phyloP scores from a whole-genome alignment of 2,888 invertebrate species.

The Chelonus formosanus region DNA sequence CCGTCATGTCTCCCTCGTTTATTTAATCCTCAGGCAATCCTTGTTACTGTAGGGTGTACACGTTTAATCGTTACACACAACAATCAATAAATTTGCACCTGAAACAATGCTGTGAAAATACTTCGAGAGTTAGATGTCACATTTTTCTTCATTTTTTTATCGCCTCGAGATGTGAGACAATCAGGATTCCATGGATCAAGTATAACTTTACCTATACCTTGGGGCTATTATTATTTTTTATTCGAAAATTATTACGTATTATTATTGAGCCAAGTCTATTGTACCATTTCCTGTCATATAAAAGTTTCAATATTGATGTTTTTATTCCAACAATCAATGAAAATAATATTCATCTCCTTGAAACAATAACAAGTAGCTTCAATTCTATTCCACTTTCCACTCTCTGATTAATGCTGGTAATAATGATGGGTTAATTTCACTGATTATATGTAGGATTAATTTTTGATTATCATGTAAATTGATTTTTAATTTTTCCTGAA shows the following conservation, averaged over 20 bases:
- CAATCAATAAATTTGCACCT: conserved; percentile 13
- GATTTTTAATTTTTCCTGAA: too few species aligned
- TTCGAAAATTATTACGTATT: conserved; percentile 18
- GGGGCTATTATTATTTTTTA: conserved; percentile 16
- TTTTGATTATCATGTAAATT: too few species aligned
- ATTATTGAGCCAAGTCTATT: conserved; percentile 7
- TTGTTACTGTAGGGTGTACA: conserved; percentile 26
- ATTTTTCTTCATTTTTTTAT: conserved; percentile 32
- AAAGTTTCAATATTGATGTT: too few species aligned
- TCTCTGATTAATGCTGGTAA: too few species aligned
- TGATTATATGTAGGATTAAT: too few species aligned
- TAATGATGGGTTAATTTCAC: too few species aligned
- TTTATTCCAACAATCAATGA: too few species aligned
- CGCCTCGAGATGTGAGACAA: conserved; percentile 8
- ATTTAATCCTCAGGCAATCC: conserved; percentile 35
- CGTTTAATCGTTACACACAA: conserved; percentile 13
- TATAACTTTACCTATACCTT: conserved; percentile 36
- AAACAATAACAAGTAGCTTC: too few species aligned
- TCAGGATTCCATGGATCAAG: conserved; percentile 34
- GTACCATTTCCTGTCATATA: not conserved
- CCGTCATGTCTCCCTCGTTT: conserved; percentile 41
- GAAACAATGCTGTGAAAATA: conserved; percentile 24
- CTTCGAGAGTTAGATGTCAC: conserved; percentile 41
- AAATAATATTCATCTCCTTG: too few species aligned
- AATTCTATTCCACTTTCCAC: too few species aligned